Percentiles rank a stretch among this genome's conserved stretches.
These are phyloP conservation scores for Lepas anatifera DNA, from an alignment of 2,888 invertebrate species.

Conservation along the genomic window DNA sequence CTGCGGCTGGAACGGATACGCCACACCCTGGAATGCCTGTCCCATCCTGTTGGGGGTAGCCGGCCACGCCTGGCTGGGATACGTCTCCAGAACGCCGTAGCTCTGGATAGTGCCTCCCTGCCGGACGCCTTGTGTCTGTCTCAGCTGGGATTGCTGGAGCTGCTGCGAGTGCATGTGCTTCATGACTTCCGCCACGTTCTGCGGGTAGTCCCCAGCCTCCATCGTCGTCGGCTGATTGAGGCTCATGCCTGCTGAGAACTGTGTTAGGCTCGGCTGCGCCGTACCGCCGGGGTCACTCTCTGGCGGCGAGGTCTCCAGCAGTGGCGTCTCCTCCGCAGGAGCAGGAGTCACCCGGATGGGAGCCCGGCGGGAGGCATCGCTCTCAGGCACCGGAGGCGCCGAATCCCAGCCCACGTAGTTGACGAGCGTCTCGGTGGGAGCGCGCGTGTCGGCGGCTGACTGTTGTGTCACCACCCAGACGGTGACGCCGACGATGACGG, in stretches of 20 bases:
- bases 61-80: background rate
- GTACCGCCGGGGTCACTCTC: background rate
- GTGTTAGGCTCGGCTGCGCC: background rate
- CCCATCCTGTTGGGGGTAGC: background rate
- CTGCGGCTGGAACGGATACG: background rate
- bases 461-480: slow-evolving; percentile 9
- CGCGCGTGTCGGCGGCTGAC: background rate
- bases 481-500: slow-evolving; percentile 9
- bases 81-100: background rate
- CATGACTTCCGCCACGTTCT: background rate
- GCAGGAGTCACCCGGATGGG: background rate
- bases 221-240: no score
- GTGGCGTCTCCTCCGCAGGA: background rate
- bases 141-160: background rate
- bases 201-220: slow-evolving; percentile 5
- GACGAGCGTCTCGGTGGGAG: background rate
- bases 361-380: background rate
- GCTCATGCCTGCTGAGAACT: background rate
- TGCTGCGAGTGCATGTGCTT: background rate
- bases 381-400: background rate
- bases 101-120: background rate
- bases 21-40: background rate
- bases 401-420: slow-evolving; percentile 6
- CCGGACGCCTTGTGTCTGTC: background rate
- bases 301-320: background rate